Evolutionary conservation across 2,113 vertebrate species (phyloP).

Genomic region (Polyodon spathula): DNA sequence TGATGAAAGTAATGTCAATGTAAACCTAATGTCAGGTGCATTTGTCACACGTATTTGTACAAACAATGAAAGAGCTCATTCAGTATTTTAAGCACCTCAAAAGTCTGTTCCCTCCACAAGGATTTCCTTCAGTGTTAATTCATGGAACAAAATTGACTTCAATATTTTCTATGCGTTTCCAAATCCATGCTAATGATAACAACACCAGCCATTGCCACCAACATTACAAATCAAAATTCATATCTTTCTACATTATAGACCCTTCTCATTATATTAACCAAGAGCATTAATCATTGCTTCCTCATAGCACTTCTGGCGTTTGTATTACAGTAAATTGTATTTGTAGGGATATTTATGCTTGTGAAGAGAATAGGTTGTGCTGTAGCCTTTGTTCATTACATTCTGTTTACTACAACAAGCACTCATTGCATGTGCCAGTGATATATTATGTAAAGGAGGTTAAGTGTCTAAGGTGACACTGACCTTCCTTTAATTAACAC

Average conservation of each 20-base stretch:
- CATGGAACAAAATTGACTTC: conserved; percentile 25
- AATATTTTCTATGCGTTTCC: background rate
- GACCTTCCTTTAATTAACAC: conserved; percentile 77
- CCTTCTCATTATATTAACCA: conserved; percentile 11
- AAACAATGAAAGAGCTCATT: background rate
- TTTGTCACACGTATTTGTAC: background rate
- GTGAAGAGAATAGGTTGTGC: conserved; percentile 65
- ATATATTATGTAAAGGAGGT: conserved; percentile 74
- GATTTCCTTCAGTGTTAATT: conserved; percentile 18
- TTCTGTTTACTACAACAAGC: conserved; percentile 42
- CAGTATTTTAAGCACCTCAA: background rate
- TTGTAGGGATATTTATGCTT: conserved; percentile 53
- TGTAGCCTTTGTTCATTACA: conserved; percentile 54
- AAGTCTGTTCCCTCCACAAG: too few species aligned
- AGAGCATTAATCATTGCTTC: conserved; percentile 3
- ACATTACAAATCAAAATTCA: background rate
- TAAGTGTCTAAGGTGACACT: conserved; percentile 74
- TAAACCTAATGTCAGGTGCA: too few species aligned
- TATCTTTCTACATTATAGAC: background rate
- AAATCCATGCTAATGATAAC: background rate
- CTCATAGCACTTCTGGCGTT: conserved; percentile 31
- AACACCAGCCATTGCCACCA: background rate
- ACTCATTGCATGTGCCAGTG: conserved; percentile 58
- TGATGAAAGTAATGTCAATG: too few species aligned
- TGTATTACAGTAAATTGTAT: conserved; percentile 69